Base-by-base conservation (phyloP, 2,113 vertebrate genomes). In the Actenoides lindsayi region DNA sequence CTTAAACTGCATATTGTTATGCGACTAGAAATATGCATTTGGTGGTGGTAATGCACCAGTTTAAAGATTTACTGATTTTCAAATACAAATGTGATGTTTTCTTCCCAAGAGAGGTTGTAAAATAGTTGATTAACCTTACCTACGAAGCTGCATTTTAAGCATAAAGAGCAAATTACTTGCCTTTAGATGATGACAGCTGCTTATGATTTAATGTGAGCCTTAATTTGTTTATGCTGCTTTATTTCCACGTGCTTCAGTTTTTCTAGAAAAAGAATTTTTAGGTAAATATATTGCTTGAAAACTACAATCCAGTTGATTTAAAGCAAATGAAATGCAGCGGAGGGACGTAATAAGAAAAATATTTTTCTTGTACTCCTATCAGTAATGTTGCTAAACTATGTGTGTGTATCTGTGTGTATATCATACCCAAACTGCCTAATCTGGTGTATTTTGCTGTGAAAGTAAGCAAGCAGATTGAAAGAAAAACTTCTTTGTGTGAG, bases 241-340 rank as follows among this genome's bases (percentile, higher is more conserved):
- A 16, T 65, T 78, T 85, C 74, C 16, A 18, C 77, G 44, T 65
- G 84, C 30, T 8, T 85, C 28, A 39, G 1, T 37, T 73, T 83
- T 94, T 53, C 9, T 33, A 50, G 12, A 59, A 64, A 63, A 76
- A 19, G 39, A 37, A 41, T 76, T 71, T 54, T 24, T 42, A 41
- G 7, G 28, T 51, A 56, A 71, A 41, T 59, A 25, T 8, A 41
- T 30, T 27, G 6, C 14, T 81, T 77, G 17, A 27, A 83, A 50
- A 20, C 5, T 33, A 46, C 84, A 90, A 82, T 50, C 19, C 13
- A 44, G 54, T 23, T 44, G 77, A 23, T 64, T 73, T 9, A 44
- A 80, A 70, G 37, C 24, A 67, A 70, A 25, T 8, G 14, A 44
- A 51, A 7, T 4, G 5, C 4, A 27, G 3, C 0, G 0, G n/a